phyloP scores from a whole-genome alignment of 2,888 invertebrate species.

The Colostygia pectinataria region DNA sequence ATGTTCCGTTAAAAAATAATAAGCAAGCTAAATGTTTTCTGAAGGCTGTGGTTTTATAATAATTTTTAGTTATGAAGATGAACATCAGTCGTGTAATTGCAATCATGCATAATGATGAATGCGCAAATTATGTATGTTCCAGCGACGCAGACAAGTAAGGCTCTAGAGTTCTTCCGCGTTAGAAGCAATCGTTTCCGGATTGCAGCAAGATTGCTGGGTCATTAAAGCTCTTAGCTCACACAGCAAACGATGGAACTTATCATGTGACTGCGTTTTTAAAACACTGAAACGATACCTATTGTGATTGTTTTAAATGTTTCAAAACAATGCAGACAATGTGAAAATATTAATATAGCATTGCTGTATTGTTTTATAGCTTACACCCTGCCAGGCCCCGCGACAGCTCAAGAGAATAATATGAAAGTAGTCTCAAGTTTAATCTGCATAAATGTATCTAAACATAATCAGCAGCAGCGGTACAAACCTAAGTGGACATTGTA shows the following conservation, averaged over 20 bases:
- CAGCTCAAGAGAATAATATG: slow-evolving; percentile 37
- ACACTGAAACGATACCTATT: too few relatives aligned
- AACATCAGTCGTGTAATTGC: slow-evolving; percentile 16
- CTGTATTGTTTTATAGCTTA: not conserved
- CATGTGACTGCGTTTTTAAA: slow-evolving; percentile 10
- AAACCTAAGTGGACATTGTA: slow-evolving; percentile 55
- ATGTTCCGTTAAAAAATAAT: not conserved
- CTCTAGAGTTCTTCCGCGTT: slow-evolving; percentile 49
- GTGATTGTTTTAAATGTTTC: too few relatives aligned
- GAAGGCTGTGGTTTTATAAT: slow-evolving; percentile 8
- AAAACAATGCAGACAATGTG: too few relatives aligned
- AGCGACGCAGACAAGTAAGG: slow-evolving; percentile 26
- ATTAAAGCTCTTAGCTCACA: slow-evolving; percentile 32
- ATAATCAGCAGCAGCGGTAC: slow-evolving; percentile 42
- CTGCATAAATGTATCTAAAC: slow-evolving; percentile 50
- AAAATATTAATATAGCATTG: too few relatives aligned
- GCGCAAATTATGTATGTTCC: slow-evolving; percentile 33
- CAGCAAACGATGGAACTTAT: slow-evolving; percentile 6
- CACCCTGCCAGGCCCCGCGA: too few relatives aligned
- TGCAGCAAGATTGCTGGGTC: slow-evolving; percentile 40
- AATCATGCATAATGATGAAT: slow-evolving; percentile 37
- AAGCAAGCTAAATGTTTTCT: not conserved
- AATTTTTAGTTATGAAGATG: slow-evolving; percentile 9
- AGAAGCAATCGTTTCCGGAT: slow-evolving; percentile 49
- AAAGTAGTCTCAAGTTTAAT: slow-evolving; percentile 47